These are phyloP conservation scores for Rotaria socialis DNA, from an alignment of 2,888 invertebrate species.

Conservation along the genomic window DNA sequence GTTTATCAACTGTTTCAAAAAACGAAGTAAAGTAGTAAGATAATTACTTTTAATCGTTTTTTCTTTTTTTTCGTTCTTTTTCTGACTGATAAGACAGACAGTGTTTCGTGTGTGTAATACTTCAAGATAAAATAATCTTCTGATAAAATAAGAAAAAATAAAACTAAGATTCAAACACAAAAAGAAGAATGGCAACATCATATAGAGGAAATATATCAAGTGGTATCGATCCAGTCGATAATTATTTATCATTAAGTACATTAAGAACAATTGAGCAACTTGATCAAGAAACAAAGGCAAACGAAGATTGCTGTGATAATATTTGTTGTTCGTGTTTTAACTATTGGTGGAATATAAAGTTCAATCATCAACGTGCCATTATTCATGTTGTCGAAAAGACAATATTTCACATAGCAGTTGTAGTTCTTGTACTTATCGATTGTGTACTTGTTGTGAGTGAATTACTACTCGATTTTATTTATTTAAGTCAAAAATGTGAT, in stretches of 20 bases:
- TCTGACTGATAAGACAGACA: not conserved
- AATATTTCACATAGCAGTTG: not conserved
- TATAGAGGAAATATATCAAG: not conserved
- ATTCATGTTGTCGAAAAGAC: not conserved
- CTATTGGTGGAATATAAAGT: constrained; percentile 6
- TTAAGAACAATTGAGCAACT: not conserved
- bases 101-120: not conserved
- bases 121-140: not conserved
- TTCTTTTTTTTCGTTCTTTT: not conserved
- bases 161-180: not conserved
- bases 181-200: not conserved
- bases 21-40: not conserved
- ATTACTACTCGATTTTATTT: not conserved
- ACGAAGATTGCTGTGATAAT: not conserved
- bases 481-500: not conserved
- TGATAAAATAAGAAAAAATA: not conserved
- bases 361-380: not conserved
- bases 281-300: not conserved
- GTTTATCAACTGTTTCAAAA: no score
- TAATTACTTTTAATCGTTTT: not conserved
- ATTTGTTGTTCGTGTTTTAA: not conserved
- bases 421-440: constrained; percentile 1
- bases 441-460: not conserved
- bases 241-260: not conserved
- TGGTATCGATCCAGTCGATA: not conserved